Percentiles rank a stretch among this genome's conserved stretches.
These are phyloP conservation scores for Battus philenor DNA, from an alignment of 1,140 invertebrate species.

Conservation along the genomic window DNA sequence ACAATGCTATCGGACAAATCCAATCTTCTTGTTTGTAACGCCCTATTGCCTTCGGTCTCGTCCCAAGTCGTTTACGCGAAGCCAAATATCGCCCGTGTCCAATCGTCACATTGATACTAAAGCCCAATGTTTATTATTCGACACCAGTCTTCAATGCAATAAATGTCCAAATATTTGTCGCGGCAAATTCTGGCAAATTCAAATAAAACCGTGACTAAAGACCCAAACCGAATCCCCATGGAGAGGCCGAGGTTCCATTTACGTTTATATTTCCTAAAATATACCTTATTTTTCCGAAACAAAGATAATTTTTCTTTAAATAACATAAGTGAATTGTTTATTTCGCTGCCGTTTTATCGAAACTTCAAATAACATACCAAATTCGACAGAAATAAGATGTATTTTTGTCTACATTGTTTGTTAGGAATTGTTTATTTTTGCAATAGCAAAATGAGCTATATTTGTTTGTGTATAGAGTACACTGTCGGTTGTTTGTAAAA, in stretches of 20 bases:
- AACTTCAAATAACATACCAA: slow-evolving; percentile 37
- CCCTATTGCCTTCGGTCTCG: slow-evolving; percentile 18
- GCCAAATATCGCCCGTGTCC: slow-evolving; percentile 44
- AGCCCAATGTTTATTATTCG: slow-evolving; percentile 66
- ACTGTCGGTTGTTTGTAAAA: too few relatives aligned
- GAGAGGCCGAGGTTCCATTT: slow-evolving; percentile 46
- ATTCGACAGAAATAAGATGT: slow-evolving; percentile 34
- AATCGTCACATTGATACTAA: slow-evolving; percentile 33
- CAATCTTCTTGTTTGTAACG: slow-evolving; percentile 12
- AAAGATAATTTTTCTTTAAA: slow-evolving; percentile 10
- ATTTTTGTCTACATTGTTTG: slow-evolving; percentile 27
- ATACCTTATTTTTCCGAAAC: slow-evolving; percentile 12
- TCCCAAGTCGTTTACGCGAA: slow-evolving; percentile 36
- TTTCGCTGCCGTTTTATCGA: slow-evolving; percentile 1
- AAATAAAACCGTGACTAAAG: slow-evolving; percentile 71
- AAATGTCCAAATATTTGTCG: slow-evolving; percentile 74
- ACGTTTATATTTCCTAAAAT: slow-evolving; percentile 10
- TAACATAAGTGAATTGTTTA: background rate
- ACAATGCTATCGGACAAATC: background rate
- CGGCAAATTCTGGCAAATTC: slow-evolving; percentile 58
- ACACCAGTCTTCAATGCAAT: slow-evolving; percentile 56
- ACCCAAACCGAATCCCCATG: slow-evolving; percentile 48
- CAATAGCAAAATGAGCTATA: background rate
- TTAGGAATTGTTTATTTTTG: background rate
- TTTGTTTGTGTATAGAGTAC: background rate